These are phyloP conservation scores for Mus pahari DNA, from an alignment of 2,113 vertebrate species.

Conservation along the genomic window DNA sequence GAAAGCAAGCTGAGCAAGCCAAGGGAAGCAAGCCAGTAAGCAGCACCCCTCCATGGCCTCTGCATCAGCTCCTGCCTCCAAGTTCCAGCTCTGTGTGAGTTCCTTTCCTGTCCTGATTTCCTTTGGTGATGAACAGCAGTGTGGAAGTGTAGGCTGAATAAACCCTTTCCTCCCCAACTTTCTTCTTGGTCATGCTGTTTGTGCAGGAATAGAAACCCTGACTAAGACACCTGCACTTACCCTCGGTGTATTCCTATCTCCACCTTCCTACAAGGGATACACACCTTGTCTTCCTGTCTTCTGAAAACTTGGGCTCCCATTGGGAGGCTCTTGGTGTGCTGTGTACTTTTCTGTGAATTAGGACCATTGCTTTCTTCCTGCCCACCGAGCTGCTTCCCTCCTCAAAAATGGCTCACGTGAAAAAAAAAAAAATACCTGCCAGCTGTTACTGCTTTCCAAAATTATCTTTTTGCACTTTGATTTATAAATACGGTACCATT, in stretches of 20 bases:
- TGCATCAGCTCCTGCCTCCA: no score
- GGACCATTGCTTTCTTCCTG: constrained; percentile 22
- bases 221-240: not conserved
- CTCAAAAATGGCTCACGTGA: constrained; percentile 53
- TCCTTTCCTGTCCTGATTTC: no score
- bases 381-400: constrained; percentile 13
- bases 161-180: no score
- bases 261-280: not conserved
- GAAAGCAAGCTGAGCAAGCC: no score
- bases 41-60: no score
- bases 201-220: no score
- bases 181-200: no score
- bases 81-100: no score
- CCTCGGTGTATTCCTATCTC: not conserved
- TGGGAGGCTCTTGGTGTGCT: not conserved
- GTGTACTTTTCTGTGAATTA: not conserved
- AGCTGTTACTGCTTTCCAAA: constrained; percentile 58
- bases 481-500: constrained; percentile 66
- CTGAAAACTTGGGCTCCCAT: not conserved
- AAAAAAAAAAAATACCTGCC: constrained; percentile 48
- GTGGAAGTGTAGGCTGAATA: no score
- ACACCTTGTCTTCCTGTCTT: not conserved
- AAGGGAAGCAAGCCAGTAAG: no score
- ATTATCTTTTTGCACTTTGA: constrained; percentile 69
- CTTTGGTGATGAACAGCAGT: no score